phyloP scores from a whole-genome alignment of 2,113 vertebrate species.

The Morone saxatilis region DNA sequence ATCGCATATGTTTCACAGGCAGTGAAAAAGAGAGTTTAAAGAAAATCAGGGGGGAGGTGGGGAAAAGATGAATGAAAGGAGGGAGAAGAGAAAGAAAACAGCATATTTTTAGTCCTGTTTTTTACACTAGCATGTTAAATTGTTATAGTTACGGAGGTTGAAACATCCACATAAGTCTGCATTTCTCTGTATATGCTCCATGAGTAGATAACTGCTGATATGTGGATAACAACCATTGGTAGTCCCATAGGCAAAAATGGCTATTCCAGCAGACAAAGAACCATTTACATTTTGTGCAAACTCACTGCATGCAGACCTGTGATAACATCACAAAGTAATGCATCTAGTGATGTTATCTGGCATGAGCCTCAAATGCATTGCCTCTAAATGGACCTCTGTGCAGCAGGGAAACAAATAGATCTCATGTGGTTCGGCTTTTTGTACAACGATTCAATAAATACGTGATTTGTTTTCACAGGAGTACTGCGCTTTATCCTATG shows the following conservation, averaged over 20 bases:
- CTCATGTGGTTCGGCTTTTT: constrained; percentile 46
- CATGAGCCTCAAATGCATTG: constrained; percentile 69
- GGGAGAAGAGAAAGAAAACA: constrained; percentile 76
- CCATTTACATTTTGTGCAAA: constrained; percentile 67
- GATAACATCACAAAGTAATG: constrained; percentile 83
- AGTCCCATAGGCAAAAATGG: constrained; percentile 31
- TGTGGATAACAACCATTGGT: constrained; percentile 40
- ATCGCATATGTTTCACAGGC: constrained; percentile 59
- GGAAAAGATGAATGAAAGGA: constrained; percentile 69
- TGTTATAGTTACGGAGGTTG: constrained; percentile 32
- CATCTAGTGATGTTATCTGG: constrained; percentile 82
- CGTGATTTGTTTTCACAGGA: constrained; percentile 55
- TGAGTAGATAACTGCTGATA: constrained; percentile 35
- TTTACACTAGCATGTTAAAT: constrained; percentile 44
- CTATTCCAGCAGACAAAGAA: constrained; percentile 62
- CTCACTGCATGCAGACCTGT: constrained; percentile 76
- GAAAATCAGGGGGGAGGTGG: constrained; percentile 49
- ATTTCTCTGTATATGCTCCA: constrained; percentile 31
- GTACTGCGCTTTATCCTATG: constrained; percentile 54
- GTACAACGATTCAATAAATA: constrained; percentile 49
- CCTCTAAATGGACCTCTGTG: constrained; percentile 68
- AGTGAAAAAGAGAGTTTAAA: constrained; percentile 39
- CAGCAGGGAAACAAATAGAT: constrained; percentile 60
- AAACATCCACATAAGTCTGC: constrained; percentile 58
- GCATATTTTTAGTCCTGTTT: constrained; percentile 77